Evolutionary conservation across 1,140 invertebrate genomes (phyloP), one percentile per base, ranked within the genome.

Genomic region (Thaumatotibia leucotreta): DNA sequence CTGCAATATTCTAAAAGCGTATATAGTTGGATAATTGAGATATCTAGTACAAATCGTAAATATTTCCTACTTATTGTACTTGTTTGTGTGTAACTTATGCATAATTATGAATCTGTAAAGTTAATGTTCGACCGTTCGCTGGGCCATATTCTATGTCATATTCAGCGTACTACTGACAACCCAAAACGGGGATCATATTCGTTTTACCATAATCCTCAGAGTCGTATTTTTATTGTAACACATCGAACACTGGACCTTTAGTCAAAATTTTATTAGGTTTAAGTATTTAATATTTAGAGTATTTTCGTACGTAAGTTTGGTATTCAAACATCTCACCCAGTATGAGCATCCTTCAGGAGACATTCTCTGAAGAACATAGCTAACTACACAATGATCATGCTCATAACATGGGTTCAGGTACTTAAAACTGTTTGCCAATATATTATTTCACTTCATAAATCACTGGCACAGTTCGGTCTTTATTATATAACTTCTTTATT

Each of bases 281-380:
- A 89, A 89, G 84, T 89, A 88, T 87, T 89, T 88, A 84, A 66
- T 84, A 83, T 74, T 76, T 88, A 84, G 77, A 80, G 67, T 75
- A 74, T 75, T 75, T 77, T 77, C 75, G 67, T 66, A 39, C 14
- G 65, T 66, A 66, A 66, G 54, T 61, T 66, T 73, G 61, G 66
- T 67, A 69, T 69, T 69, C 54, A 39, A 58, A 24, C 45, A 64
- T 64, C n/a, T n/a, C 61, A 58, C 63, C 45, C 50, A 63, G 24
- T 54, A 66, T 58, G 32, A 66, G 31, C 32, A 58, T 4, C 27
- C 39, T 1, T 14, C 14, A 49, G 17, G 17, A 58, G 23, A 31
- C 52, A 58, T 58, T 10, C n/a, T n/a, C 4, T 54, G 52, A 31
- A 27, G 23, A 39, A 39, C 5, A 20, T 20, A 20, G 39, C 39